Percentiles rank a stretch among this genome's conserved stretches.
These are phyloP conservation scores for Axea sp. DNA, from an alignment of 2,888 invertebrate genomes.

Conservation along the genomic window DNA sequence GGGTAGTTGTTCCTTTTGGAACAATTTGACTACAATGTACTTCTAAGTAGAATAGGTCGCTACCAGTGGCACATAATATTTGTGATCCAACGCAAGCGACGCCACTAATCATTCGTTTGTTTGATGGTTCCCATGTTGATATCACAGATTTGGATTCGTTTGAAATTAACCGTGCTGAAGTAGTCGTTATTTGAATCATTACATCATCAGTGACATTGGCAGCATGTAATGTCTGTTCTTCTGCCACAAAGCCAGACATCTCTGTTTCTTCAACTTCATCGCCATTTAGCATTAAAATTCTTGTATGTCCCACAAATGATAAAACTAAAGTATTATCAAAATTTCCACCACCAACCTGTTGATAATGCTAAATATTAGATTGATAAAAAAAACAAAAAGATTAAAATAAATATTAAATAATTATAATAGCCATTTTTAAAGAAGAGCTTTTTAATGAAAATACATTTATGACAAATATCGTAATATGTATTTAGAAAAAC, in stretches of 20 bases:
- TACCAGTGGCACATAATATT: slow-evolving; percentile 92
- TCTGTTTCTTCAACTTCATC: slow-evolving; percentile 99
- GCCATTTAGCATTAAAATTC: slow-evolving; percentile 92
- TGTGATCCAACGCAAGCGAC: slow-evolving; percentile 90
- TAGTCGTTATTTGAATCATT: slow-evolving; percentile 88
- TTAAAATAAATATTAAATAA: too few relatives aligned
- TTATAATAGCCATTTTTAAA: too few relatives aligned
- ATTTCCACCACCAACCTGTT: slow-evolving; percentile 81
- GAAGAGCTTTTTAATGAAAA: too few relatives aligned
- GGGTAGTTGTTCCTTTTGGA: slow-evolving; percentile 84
- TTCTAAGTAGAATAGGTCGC: slow-evolving; percentile 90
- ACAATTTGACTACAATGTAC: slow-evolving; percentile 84
- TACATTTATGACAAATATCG: too few relatives aligned
- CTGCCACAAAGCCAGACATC: slow-evolving; percentile 93
- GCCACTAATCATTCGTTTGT: slow-evolving; percentile 90
- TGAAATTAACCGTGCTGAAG: slow-evolving; percentile 86
- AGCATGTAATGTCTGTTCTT: slow-evolving; percentile 96
- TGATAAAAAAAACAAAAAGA: neutral
- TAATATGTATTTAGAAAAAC: too few relatives aligned
- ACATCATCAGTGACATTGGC: slow-evolving; percentile 93
- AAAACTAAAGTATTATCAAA: slow-evolving; percentile 95
- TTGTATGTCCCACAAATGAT: slow-evolving; percentile 98
- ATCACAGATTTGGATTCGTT: slow-evolving; percentile 84
- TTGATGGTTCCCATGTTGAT: slow-evolving; percentile 86
- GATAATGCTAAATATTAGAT: neutral